A percentile compares a stretch with the other conserved stretches of the same genome.
Evolutionary conservation across 2,888 invertebrate genomes (phyloP).

Genomic region (Scaptomyza cyrtandrae): DNA sequence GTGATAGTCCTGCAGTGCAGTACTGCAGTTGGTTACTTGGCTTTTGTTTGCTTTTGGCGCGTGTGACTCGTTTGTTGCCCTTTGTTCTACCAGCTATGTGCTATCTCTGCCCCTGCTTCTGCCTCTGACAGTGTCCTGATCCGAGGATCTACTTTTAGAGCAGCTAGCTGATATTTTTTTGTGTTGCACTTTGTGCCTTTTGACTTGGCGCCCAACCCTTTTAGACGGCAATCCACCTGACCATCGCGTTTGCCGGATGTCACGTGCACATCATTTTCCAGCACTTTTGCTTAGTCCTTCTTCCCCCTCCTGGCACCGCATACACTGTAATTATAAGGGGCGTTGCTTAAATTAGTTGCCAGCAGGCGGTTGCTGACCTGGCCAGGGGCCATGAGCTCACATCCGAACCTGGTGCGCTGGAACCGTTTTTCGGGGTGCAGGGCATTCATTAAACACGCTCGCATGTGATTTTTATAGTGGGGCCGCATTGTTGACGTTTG

Average conservation of each 20-base stretch:
- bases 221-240: constrained; percentile 16
- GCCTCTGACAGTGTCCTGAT: constrained; percentile 15
- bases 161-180: constrained; percentile 28
- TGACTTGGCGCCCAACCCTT: constrained; percentile 7
- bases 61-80: constrained; percentile 54
- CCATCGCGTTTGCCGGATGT: constrained; percentile 57
- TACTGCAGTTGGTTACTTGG: constrained; percentile 43
- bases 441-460: constrained; percentile 54
- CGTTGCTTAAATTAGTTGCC: constrained; percentile 71
- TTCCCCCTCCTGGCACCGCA: not conserved
- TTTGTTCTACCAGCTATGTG: constrained; percentile 49
- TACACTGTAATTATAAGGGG: constrained; percentile 64
- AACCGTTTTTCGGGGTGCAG: constrained; percentile 20
- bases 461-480: constrained; percentile 49
- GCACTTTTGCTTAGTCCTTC: constrained; percentile 53
- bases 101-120: too few species aligned
- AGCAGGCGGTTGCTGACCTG: constrained; percentile 13
- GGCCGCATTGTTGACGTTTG: constrained; percentile 37
- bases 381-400: constrained; percentile 8
- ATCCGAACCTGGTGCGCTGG: constrained; percentile 19
- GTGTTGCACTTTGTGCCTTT: constrained; percentile 14
- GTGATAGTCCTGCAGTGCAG: constrained; percentile 1
- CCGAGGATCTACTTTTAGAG: constrained; percentile 28
- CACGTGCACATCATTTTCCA: constrained; percentile 77
- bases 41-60: constrained; percentile 59